A percentile compares a stretch with the other conserved stretches of the same genome.
Conservation (phyloP, 2,113 vertebrate species). For the Pollachius pollachius region DNA sequence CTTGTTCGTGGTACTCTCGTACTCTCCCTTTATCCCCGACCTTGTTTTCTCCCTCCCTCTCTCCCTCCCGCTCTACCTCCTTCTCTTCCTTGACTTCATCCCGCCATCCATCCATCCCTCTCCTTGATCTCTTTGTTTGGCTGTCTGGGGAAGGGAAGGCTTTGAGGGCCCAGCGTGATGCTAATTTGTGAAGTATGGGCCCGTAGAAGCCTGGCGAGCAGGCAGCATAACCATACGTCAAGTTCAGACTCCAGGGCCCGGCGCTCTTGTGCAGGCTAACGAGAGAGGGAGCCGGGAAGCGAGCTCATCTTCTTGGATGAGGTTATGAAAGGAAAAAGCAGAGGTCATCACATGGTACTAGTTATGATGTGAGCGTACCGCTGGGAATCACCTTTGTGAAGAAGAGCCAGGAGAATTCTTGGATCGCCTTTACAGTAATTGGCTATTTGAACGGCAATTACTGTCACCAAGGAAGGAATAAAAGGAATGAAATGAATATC, state of each 20-base stretch:
- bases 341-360: slow-evolving; percentile 58
- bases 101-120: slow-evolving; percentile 5
- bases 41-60: slow-evolving; percentile 1
- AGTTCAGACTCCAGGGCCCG: slow-evolving; percentile 37
- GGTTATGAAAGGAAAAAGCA: slow-evolving; percentile 58
- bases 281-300: slow-evolving; percentile 43
- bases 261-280: slow-evolving; percentile 51
- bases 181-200: slow-evolving; percentile 61
- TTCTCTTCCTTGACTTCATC: slow-evolving; percentile 5
- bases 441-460: slow-evolving; percentile 64
- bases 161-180: slow-evolving; percentile 33
- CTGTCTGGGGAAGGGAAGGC: slow-evolving; percentile 22
- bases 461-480: slow-evolving; percentile 30
- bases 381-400: slow-evolving; percentile 54
- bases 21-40: slow-evolving; percentile 23
- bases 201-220: slow-evolving; percentile 47
- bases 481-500: slow-evolving; percentile 46
- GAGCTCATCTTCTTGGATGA: slow-evolving; percentile 45
- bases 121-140: slow-evolving; percentile 23
- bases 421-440: slow-evolving; percentile 54
- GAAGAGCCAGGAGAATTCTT: slow-evolving; percentile 53
- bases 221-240: slow-evolving; percentile 55
- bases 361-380: slow-evolving; percentile 48
- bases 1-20: slow-evolving; percentile 42
- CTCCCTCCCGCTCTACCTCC: background rate